phyloP scores from a whole-genome alignment of 1,140 invertebrate species.

The Panagrolaimus sp. region DNA sequence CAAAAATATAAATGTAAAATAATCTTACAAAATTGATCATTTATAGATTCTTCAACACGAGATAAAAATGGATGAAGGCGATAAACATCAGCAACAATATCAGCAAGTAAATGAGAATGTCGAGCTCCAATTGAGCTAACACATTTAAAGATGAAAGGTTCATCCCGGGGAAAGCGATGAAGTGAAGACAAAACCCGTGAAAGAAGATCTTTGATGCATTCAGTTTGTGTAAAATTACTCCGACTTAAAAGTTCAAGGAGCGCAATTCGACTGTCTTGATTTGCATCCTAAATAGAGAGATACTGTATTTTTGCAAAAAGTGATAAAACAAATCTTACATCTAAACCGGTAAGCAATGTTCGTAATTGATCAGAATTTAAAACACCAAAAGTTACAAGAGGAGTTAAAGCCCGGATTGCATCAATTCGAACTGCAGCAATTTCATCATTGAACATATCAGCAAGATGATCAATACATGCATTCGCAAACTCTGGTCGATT shows the following conservation, averaged over 20 bases:
- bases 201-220: conserved; percentile 83
- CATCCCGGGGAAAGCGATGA: conserved; percentile 85
- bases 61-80: conserved; percentile 93
- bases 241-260: conserved; percentile 81
- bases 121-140: conserved; percentile 78
- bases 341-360: conserved; percentile 82
- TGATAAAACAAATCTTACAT: conserved; percentile 58
- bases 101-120: conserved; percentile 80
- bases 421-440: conserved; percentile 73
- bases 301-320: no score
- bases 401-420: conserved; percentile 52
- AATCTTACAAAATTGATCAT: conserved; percentile 74
- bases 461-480: conserved; percentile 83
- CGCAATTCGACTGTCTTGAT: conserved; percentile 83
- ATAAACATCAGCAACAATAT: conserved; percentile 79
- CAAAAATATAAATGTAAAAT: conserved; percentile 8
- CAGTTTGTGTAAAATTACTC: conserved; percentile 80
- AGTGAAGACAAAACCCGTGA: conserved; percentile 84
- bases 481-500: conserved; percentile 78
- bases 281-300: conserved; percentile 69
- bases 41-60: conserved; percentile 86
- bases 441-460: conserved; percentile 99
- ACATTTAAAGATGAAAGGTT: conserved; percentile 66
- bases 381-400: conserved; percentile 68
- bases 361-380: conserved; percentile 90